Base-by-base conservation (phyloP, 2,888 invertebrate genomes). In the Brassicogethes aeneus region DNA sequence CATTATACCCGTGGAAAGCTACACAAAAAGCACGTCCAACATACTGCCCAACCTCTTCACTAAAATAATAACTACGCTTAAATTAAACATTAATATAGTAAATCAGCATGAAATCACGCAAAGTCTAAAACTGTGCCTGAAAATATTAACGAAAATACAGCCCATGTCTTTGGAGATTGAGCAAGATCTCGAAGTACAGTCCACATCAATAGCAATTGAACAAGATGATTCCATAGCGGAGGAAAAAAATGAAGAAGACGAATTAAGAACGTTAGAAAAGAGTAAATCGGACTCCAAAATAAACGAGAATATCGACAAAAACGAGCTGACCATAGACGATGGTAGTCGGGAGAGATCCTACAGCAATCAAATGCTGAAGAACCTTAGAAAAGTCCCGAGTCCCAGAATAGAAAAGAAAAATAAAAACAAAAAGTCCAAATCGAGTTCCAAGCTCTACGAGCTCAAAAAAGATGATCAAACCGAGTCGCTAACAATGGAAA, bases 11-110 rank as follows among this genome's bases (percentile, higher is more conserved):
- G 67, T 82, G 53, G 87, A 88, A 65, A 80, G 83, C 36, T 85
- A 83, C 53, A 74, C 80, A 36, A 85, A 86, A 60, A 85, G 81
- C 15, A 82, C 85, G 3, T 80, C 83, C 5, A 80, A 85, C 51
- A 84, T 86, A 60, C 67, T 88, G 40, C 88, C 87, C n/a, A 77
- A 79, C 52, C 74, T 88, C 40, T 80, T 88, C 55, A 70, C 78
- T 44, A 77, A 79, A 51, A 75, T 86, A 34, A 76, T 79, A 14
- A 71, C 70, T 37, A 72, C 77, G 43, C 64, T 85, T 31, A 77
- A 76, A 2, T 60, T 70, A 2, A 74, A 79, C 56, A 73, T 81
- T 43, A 64, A 68, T 30, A 54, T 64, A 12, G 61, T 82, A 5
- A 70, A 72, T 33, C 71, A 77, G n/a, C 62, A 69, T 23, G 85